Percentiles rank a stretch among this genome's conserved stretches.
Conservation (phyloP, 1,140 invertebrate genomes). For the Oryctes rhinoceros region DNA sequence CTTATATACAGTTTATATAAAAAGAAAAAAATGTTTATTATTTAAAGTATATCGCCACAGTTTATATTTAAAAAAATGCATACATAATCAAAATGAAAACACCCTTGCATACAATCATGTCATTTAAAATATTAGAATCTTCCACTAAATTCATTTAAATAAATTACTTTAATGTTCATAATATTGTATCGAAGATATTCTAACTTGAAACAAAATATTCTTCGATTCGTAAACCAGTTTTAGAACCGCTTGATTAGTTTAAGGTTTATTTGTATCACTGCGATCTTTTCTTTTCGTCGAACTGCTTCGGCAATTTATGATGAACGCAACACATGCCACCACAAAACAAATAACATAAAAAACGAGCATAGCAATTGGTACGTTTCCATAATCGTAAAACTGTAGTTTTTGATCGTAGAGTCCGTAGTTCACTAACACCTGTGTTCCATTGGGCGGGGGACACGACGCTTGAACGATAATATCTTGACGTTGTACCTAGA, state of each 20-base stretch:
- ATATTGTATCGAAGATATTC: too few relatives aligned
- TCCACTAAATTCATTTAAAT: neutral
- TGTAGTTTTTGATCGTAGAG: conserved; percentile 60
- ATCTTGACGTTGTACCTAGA: conserved; percentile 79
- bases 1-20: neutral
- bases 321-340: conserved; percentile 67
- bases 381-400: conserved; percentile 64
- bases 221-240: too few relatives aligned
- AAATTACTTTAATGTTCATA: neutral
- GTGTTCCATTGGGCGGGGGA: conserved; percentile 77
- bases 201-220: too few relatives aligned
- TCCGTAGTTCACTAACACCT: conserved; percentile 71
- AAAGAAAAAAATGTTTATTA: conserved; percentile 3
- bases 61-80: neutral
- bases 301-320: conserved; percentile 64
- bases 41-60: conserved; percentile 4
- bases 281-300: neutral
- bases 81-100: too few relatives aligned
- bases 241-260: neutral
- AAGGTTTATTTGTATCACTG: conserved; percentile 15
- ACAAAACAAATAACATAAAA: conserved; percentile 69
- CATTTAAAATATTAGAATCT: too few relatives aligned
- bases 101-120: too few relatives aligned
- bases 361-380: conserved; percentile 66
- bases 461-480: conserved; percentile 83